Base-by-base conservation (phyloP, 1,140 invertebrate species). In the Venturia canescens region DNA sequence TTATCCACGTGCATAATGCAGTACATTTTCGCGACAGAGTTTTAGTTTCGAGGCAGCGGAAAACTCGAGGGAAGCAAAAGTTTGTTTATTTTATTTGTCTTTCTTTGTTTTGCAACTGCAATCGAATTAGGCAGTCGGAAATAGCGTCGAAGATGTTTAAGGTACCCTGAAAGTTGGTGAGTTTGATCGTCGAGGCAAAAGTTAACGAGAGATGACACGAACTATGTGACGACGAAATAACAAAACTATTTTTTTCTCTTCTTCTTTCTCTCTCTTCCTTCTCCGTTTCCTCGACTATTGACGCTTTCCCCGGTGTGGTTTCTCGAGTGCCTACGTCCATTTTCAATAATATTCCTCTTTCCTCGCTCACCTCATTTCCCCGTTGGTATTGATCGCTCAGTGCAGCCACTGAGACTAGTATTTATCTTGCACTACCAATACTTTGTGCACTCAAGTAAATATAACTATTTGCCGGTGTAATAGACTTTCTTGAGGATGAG, bases 311-410 rank as follows among this genome's bases (percentile, higher is more conserved):
- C 38, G 9, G n/a, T 71, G 21, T n/a, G 34, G 34, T 48, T 48
- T 71, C 23, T 34, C 67, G 27, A 69, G 50, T 53, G 16, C n/a
- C 60, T 26, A 63, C 23, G 5, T 63, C 69, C 18, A 71, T 27
- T 71, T 71, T n/a, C 38, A n/a, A 26, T 7, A 71, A 71, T 71
- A 71, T 71, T 71, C 69, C 69, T 38, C 16, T 71, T 71, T 71
- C 69, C 21, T 44, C 34, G 69, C 21, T 63, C 11, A 26, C 29
- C 67, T 69, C 13, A 18, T n/a, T 31, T 34, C 67, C 13, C 16
- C 69, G 21, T 48, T 23, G 23, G 60, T 63, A 63, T 63, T 63
- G 60, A 26, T 63, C 60, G 21, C n/a, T 26, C 23, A 63, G 60
- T 23, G 23, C 60, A 26, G 21, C 27, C 60, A 63, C 11, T 9